Evolutionary conservation across 1,140 invertebrate species (phyloP).

Genomic region (Drosophila hydei): DNA sequence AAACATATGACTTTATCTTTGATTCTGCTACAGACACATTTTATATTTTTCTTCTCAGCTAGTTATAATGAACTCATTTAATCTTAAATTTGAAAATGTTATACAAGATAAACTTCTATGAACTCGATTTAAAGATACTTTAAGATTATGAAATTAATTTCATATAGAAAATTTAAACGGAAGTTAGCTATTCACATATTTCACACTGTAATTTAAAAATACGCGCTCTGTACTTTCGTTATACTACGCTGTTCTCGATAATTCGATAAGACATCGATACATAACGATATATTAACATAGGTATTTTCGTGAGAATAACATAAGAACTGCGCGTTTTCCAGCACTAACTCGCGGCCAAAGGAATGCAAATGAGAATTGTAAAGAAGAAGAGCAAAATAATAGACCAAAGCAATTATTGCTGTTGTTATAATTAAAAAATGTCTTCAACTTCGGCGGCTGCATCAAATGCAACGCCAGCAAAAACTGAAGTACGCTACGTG

Average conservation of each 20-base stretch:
- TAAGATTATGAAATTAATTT: no score
- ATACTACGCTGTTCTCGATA: neutral
- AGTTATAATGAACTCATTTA: neutral
- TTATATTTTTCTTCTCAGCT: neutral
- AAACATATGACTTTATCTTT: neutral
- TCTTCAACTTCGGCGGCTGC: conserved; percentile 69
- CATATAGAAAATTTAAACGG: no score
- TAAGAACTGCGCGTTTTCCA: conserved; percentile 3
- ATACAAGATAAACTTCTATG: no score
- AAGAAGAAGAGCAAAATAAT: conserved; percentile 21
- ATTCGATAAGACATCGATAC: conserved; percentile 6
- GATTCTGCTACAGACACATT: neutral
- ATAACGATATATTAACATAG: neutral
- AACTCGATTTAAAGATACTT: no score
- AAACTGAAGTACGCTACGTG: conserved; percentile 84
- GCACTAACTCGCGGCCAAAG: neutral
- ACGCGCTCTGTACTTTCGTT: neutral
- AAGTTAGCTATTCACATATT: no score
- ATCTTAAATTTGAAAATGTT: no score
- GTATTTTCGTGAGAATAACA: conserved; percentile 2
- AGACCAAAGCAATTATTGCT: neutral
- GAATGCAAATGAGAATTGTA: neutral
- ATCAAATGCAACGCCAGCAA: conserved; percentile 54
- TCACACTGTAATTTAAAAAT: neutral
- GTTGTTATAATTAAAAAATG: conserved; percentile 32